These are phyloP conservation scores for Conistra vaccinii DNA, from an alignment of 2,888 invertebrate genomes.

Conservation along the genomic window DNA sequence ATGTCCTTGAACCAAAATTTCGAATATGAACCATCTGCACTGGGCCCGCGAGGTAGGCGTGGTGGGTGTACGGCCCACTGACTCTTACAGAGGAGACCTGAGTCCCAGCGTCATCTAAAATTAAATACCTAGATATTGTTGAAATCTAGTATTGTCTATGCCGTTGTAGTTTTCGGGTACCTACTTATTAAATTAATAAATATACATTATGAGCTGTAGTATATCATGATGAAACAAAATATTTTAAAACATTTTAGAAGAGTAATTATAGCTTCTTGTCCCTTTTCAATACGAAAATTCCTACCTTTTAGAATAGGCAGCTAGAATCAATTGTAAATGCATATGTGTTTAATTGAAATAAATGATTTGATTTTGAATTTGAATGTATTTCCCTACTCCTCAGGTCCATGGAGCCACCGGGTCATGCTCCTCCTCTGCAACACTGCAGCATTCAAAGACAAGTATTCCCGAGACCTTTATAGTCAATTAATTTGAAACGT, in stretches of 20 bases:
- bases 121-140: background rate
- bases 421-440: slow-evolving; percentile 40
- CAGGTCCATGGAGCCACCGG: slow-evolving; percentile 51
- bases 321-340: background rate
- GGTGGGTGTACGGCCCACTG: background rate
- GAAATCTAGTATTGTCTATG: background rate
- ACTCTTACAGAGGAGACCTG: background rate
- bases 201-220: background rate
- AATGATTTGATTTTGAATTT: too few species aligned
- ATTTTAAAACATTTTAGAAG: background rate
- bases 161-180: background rate
- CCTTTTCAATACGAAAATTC: background rate
- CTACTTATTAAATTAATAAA: background rate
- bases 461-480: background rate
- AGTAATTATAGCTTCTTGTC: too few species aligned
- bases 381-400: background rate
- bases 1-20: background rate
- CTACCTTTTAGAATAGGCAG: background rate
- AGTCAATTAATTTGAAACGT: background rate
- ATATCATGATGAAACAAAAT: background rate
- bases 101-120: background rate
- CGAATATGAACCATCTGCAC: background rate
- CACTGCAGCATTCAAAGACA: slow-evolving; percentile 26
- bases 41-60: background rate
- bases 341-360: background rate